phyloP scores from a whole-genome alignment of 35 echinoderm and acorn worm species.

The Holothuria glaberrima region DNA sequence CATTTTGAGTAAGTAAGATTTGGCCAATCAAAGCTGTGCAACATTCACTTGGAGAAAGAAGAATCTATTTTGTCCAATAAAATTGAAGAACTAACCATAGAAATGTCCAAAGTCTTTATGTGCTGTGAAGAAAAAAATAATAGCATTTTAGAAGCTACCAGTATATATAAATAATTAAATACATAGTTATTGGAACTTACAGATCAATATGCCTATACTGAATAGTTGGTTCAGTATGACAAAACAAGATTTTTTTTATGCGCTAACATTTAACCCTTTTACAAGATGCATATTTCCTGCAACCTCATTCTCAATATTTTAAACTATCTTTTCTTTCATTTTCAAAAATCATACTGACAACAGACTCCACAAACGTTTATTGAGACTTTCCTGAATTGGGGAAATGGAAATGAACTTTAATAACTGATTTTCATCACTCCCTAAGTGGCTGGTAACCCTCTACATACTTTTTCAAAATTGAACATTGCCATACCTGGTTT shows the following conservation, averaged over 20 bases:
- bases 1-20: too few relatives aligned
- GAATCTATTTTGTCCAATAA: background rate
- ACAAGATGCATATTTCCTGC: too few relatives aligned
- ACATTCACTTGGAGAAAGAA: background rate
- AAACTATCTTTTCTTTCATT: background rate
- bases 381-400: background rate
- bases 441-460: too few relatives aligned
- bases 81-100: conserved; percentile 73
- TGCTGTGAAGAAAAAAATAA: conserved; percentile 57
- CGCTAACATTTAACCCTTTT: too few relatives aligned
- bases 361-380: background rate
- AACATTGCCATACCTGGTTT: conserved; percentile 79
- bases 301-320: too few relatives aligned
- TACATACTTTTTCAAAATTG: background rate
- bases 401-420: background rate
- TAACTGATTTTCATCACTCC: too few relatives aligned
- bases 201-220: background rate
- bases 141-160: background rate
- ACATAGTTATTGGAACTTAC: background rate
- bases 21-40: too few relatives aligned
- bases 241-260: too few relatives aligned
- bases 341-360: background rate
- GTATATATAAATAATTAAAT: background rate
- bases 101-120: conserved; percentile 97
- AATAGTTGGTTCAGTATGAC: background rate